phyloP scores from a whole-genome alignment of 2,113 vertebrate species.

The Blennius ocellaris region DNA sequence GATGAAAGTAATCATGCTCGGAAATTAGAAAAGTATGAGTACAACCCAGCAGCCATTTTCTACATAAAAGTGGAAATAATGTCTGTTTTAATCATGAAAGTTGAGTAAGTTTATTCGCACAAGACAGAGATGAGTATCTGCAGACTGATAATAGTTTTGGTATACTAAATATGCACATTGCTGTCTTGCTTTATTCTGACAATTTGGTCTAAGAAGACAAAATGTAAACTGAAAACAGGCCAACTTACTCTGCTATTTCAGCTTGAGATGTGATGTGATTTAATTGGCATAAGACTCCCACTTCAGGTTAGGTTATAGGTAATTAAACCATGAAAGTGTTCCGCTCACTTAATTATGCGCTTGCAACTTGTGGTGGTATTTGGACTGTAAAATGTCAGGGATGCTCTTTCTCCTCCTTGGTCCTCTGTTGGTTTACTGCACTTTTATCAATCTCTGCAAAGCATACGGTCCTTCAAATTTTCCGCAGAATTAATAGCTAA shows the following conservation, averaged over 20 bases:
- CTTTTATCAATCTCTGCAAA: constrained; percentile 31
- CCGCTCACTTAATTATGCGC: constrained; percentile 31
- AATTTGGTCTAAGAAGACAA: neutral
- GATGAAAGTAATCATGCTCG: neutral
- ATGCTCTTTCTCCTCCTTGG: constrained; percentile 22
- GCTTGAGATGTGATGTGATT: neutral
- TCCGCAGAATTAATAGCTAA: constrained; percentile 49
- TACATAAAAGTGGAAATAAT: constrained; percentile 17
- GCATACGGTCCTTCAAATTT: constrained; percentile 26
- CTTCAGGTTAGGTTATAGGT: constrained; percentile 18
- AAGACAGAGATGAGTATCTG: constrained; percentile 5
- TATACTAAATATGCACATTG: neutral
- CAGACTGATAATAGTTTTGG: neutral
- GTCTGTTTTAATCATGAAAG: constrained; percentile 27
- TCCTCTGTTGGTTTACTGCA: constrained; percentile 19
- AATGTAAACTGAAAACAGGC: neutral
- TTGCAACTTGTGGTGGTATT: constrained; percentile 41
- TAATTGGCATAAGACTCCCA: constrained; percentile 11
- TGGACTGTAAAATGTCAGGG: constrained; percentile 41
- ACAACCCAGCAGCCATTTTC: constrained; percentile 24
- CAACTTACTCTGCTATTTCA: neutral
- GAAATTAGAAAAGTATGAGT: constrained; percentile 29
- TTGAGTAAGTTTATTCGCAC: constrained; percentile 1
- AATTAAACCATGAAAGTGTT: constrained; percentile 43
- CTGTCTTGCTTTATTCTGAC: neutral